Evolutionary conservation across 2,113 vertebrate genomes (phyloP), one percentile per base, ranked within the genome.

Genomic region (Calyptommatus sinebrachiatus): DNA sequence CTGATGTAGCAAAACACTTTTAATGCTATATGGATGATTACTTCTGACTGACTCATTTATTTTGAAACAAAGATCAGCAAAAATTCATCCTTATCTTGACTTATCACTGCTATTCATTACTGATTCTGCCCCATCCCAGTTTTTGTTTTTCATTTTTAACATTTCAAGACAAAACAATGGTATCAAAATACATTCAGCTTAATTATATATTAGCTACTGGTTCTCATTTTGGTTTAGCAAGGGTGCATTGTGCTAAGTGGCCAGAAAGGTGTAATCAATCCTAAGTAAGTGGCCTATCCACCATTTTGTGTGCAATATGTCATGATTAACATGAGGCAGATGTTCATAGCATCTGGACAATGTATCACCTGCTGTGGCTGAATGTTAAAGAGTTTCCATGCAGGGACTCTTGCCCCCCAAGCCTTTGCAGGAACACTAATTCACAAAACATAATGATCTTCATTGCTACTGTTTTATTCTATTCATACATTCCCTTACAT

Each of bases 261-360:
- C 16, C n/a, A 68, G 21, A 31, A 24, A 41, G 21, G 45, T 6
- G 50, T 73, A 79, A 73, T 72, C 78, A 80, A 28, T 29, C 29
- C 41, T 77, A 28, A 71, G 21, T 82, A 82, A 71, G 48, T 71
- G 62, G 29, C 29, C 71, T 66, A 3, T 66, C 46, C 61, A 77
- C 14, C 45, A 71, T 72, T 77, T 28, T 77, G 24, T 41, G 45
- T 53, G 46, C 68, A 72, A 76, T 72, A 28, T 72, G 74, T 66
- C 68, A 65, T 77, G 31, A 45, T 77, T 77, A 72, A 67, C 62
- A 73, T 60, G 46, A 21, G 66, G 62, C 71, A 66, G 62, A 73
- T 80, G 70, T 73, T 63, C 46, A 48, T 21, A 16, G 28, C 20
- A 71, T 28, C 74, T 77, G 74, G 60, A 71, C 74, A 82, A 50